Base-by-base conservation (phyloP, 2,797 vertebrate species). In the Gallinago solitaria region DNA sequence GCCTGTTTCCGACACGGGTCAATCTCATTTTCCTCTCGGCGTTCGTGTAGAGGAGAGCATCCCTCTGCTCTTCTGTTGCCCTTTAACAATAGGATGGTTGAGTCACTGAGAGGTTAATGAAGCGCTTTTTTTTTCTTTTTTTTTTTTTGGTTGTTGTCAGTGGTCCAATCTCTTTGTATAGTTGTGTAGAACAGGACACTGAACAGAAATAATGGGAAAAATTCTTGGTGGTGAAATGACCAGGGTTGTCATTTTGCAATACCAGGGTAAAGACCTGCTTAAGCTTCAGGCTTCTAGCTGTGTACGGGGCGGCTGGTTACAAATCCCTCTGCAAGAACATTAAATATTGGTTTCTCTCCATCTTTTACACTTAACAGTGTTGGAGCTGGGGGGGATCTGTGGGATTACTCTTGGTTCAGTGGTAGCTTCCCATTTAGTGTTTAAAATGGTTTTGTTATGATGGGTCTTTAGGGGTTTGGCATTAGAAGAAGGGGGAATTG, bases 141-240 rank as follows among this genome's bases (percentile, higher is more conserved):
- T 17, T 50, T 53, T 35, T 53, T 71, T 60, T 16, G 51, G 43
- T 39, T 60, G 53, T 76, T 96, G 95, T 96, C 93, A 84, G 79
- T n/a, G 48, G 53, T 85, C 94, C 95, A 84, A 4, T 61, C 50
- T 70, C 90, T 96, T 95, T 96, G 95, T 96, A 16, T 65, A 20
- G 75, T n/a, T 76, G 39, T 64, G 77, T 82, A 4, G 6, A 96
- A 89, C 90, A 93, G 93, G 57, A 83, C 68, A 41, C 51, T 97
- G 95, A 94, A 89, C 94, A 96, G 94, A 91, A 95, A 90, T 85
- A 96, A 97, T 93, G 87, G 86, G 73, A 64, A 93, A 76, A 76
- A 91, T 92, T 92, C 80, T 93, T 81, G 59, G 11, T 80, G 78
- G n/a, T 89, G 88, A 30, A 78, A 75, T 94, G 83, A 80, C 77